Conservation (phyloP, 2,113 vertebrate genomes). For the Sylvietta virens region DNA sequence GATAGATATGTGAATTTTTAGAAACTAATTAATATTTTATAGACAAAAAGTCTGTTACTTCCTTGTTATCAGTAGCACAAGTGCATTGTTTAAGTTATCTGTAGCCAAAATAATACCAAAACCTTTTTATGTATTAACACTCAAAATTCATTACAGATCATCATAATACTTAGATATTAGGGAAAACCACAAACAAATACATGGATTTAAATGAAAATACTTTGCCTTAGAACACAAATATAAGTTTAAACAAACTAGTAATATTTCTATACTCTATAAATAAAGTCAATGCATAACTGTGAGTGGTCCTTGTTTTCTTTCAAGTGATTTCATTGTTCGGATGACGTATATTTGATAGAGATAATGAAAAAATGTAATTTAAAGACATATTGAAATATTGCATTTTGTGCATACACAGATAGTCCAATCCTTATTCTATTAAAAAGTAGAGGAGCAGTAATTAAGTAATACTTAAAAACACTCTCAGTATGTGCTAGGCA, state of each 20-base stretch:
- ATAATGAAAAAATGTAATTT: neutral
- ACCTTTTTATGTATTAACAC: neutral
- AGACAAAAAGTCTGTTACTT: neutral
- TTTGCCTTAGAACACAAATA: neutral
- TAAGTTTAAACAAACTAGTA: neutral
- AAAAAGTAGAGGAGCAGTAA: neutral
- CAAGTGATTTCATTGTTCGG: neutral
- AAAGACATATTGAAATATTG: neutral
- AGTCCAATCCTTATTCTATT: neutral
- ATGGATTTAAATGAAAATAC: neutral
- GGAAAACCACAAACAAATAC: neutral
- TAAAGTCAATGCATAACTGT: neutral
- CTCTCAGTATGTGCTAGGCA: neutral
- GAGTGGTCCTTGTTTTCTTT: neutral
- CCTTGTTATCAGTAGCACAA: neutral
- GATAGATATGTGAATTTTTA: neutral
- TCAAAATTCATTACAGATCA: neutral
- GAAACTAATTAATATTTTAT: neutral
- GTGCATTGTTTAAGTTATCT: neutral
- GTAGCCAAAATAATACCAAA: neutral
- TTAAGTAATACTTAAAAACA: neutral
- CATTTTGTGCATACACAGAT: neutral
- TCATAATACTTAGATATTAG: neutral
- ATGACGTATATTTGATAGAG: neutral
- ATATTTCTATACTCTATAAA: neutral